Evolutionary conservation across 2,797 vertebrate genomes (phyloP).

Genomic region (Pipistrellus pygmaeus): DNA sequence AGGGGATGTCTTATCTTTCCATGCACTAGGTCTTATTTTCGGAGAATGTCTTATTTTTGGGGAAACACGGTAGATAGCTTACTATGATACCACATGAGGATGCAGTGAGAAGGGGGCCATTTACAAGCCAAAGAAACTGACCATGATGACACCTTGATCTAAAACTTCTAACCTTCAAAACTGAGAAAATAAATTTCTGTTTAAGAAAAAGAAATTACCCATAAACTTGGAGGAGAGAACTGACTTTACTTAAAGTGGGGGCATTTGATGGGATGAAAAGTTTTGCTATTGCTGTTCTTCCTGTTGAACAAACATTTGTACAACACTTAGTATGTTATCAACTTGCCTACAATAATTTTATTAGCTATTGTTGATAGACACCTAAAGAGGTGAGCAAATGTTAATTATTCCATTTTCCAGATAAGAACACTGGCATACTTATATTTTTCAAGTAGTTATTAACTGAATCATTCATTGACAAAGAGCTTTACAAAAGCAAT

Average conservation of each 20-base stretch:
- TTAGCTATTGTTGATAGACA: not conserved
- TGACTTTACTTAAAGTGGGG: not conserved
- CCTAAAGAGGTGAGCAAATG: not conserved
- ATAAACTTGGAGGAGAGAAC: constrained; percentile 1
- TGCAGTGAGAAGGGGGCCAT: not conserved
- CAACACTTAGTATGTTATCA: constrained; percentile 30
- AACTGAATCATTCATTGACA: not conserved
- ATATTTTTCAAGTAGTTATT: not conserved
- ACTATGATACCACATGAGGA: not conserved
- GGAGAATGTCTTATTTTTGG: too few species aligned
- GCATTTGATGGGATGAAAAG: constrained; percentile 7
- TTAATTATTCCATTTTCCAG: constrained; percentile 27
- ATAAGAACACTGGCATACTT: not conserved
- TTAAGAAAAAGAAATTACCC: not conserved
- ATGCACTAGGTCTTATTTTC: too few species aligned
- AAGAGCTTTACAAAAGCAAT: not conserved
- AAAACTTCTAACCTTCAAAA: not conserved
- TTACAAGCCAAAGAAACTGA: constrained; percentile 3
- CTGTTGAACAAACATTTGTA: constrained; percentile 22
- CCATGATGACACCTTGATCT: not conserved
- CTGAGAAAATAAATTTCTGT: constrained; percentile 49
- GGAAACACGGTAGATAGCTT: not conserved
- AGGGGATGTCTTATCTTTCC: too few species aligned
- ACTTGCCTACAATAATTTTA: not conserved
- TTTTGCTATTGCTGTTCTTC: not conserved